Base-by-base conservation (phyloP, 1,140 invertebrate species). In the Nasonia vitripennis region DNA sequence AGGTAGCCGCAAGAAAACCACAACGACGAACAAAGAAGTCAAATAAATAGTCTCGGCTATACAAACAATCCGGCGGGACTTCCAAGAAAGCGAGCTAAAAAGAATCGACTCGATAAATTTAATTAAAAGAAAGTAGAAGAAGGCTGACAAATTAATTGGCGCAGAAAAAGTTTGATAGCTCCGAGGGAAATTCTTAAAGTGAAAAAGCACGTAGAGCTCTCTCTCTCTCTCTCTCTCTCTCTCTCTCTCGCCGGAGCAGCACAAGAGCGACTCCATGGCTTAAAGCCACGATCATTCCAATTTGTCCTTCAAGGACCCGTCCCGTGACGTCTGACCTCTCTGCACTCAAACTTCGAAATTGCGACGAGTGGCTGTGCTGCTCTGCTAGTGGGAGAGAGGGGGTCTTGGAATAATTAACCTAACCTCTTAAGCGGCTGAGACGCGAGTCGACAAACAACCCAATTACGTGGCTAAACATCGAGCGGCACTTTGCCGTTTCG, bases 401-500 rank as follows among this genome's bases (percentile, higher is more conserved):
- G 67, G 73, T 23, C 55, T 71, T 73, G 75, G 78, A 89, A 86
- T 88, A 89, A 88, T 89, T 89, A 88, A 79, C 84, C 75, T 80
- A 87, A 87, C 78, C 86, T 87, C 84, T 87, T 87, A 84, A 83
- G 86, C 84, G 86, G 77, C 87, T 83, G 73, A 87, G 85, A 87
- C 74, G 81, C 86, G 73, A 89, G 84, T 88, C 77, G 83, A 87
- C 89, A 89, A 89, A 90, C 87, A 89, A 89, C 85, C 84, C 88
- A 88, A 91, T 89, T 90, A 89, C 87, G 85, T 78, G 81, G 87
- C 81, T 90, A 89, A 89, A 89, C 87, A 87, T 86, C 84, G 48
- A 87, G 86, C 78, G 82, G 74, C 79, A 86, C 86, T 87, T 85
- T 70, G 81, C 86, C 86, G 55, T 81, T 86, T 70, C 84, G 51